These are phyloP conservation scores for Lumbricus terrestris DNA, from an alignment of 2,888 invertebrate species.

Conservation along the genomic window DNA sequence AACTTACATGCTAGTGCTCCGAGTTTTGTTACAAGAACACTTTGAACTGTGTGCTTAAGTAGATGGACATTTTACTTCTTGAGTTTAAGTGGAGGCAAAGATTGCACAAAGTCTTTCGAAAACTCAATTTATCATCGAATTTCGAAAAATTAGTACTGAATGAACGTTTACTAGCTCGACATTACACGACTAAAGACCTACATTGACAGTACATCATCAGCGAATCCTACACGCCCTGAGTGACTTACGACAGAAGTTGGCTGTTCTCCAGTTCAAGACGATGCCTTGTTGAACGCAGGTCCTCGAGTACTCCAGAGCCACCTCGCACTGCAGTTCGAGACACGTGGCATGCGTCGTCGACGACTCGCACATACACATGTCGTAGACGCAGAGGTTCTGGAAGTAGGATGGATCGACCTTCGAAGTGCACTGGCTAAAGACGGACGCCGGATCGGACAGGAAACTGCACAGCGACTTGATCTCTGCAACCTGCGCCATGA, in stretches of 20 bases:
- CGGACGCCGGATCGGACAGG: slow-evolving; percentile 19
- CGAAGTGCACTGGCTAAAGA: slow-evolving; percentile 27
- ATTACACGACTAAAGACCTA: too few relatives aligned
- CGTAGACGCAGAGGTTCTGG: slow-evolving; percentile 30
- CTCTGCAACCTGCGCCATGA: background rate
- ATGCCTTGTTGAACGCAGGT: slow-evolving; percentile 36
- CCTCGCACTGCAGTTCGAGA: slow-evolving; percentile 30
- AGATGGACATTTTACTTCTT: too few relatives aligned
- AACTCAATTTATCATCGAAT: background rate
- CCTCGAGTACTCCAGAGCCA: slow-evolving; percentile 34
- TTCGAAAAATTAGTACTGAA: too few relatives aligned
- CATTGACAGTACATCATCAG: background rate
- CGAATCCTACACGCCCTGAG: background rate
- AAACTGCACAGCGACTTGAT: slow-evolving; percentile 22
- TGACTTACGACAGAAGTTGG: slow-evolving; percentile 34
- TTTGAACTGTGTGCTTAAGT: too few relatives aligned
- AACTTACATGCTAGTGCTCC: too few relatives aligned
- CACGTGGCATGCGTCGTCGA: slow-evolving; percentile 18
- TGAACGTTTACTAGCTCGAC: too few relatives aligned
- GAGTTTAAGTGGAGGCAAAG: background rate
- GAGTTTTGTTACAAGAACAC: too few relatives aligned
- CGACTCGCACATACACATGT: slow-evolving; percentile 35
- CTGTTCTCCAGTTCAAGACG: slow-evolving; percentile 37
- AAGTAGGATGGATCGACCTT: slow-evolving; percentile 29
- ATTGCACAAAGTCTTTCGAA: background rate